Base-by-base conservation (phyloP, 2,888 invertebrate species). In the Morpho deidamia region DNA sequence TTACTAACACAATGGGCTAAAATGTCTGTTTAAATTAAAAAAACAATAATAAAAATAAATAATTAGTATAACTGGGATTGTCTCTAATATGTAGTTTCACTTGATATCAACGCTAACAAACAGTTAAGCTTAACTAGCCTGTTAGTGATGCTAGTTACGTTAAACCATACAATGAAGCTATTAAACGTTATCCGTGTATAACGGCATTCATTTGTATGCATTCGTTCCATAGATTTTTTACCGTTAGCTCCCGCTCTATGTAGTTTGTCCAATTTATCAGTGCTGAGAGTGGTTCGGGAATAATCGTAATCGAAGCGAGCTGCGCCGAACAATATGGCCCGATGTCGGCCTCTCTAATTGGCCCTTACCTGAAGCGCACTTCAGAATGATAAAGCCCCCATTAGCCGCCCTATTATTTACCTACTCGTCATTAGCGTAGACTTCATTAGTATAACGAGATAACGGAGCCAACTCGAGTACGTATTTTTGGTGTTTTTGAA, bases 371-470 rank as follows among this genome's bases (percentile, higher is more conserved):
- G 86, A 78, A 88, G 89, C 88, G 85, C 83, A 87, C 88, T 89
- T 84, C 84, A 88, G 87, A 89, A 89, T 89, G 89, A 89, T 88
- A 88, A 88, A 88, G 89, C 87, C 84, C 83, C 88, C 86, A 89
- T 89, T 89, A 89, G 88, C 86, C 84, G 83, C 86, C 88, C 88
- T 89, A 89, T 89, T 88, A 89, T 89, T 89, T 89, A 89, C 88
- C 88, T 88, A 88, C 88, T 89, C 89, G 86, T 88, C 88, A 89
- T 89, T 89, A 89, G 87, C 84, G 88, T 88, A 87, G 87, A 88
- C 85, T 89, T 89, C 88, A 89, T 89, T 89, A 89, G 88, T 87
- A 85, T 88, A 89, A 89, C 89, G 88, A 89, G 88, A 89, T 89
- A 89, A 88, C 86, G 82, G 83, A 82, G 82, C 81, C 77, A 73